Percentiles rank a stretch among this genome's conserved stretches.
These are phyloP conservation scores for Fopius arisanus DNA, from an alignment of 1,140 invertebrate species.

Conservation along the genomic window DNA sequence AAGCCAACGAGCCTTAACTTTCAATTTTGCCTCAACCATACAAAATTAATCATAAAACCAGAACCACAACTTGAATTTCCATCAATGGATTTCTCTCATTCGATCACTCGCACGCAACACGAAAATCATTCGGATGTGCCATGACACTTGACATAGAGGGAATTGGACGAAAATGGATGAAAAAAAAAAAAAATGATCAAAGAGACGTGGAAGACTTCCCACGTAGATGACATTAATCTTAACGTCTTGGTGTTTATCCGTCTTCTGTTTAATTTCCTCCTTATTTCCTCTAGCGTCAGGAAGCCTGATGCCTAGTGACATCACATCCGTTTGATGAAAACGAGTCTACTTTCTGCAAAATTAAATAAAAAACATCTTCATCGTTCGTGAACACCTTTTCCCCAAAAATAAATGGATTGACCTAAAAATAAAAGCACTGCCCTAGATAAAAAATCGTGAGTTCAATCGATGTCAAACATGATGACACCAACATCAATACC, in stretches of 20 bases:
- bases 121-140: background rate
- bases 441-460: too few species aligned
- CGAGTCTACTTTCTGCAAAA: background rate
- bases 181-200: constrained; percentile 3
- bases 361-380: background rate
- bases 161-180: background rate
- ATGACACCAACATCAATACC: too few species aligned
- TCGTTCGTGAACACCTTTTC: background rate
- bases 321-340: constrained; percentile 17
- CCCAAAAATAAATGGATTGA: background rate
- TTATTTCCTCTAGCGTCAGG: constrained; percentile 51
- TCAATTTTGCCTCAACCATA: constrained; percentile 18
- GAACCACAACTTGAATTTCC: background rate
- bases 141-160: constrained; percentile 11
- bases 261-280: constrained; percentile 61
- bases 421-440: background rate
- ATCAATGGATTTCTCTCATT: background rate
- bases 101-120: background rate
- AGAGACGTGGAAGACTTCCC: constrained; percentile 9
- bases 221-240: constrained; percentile 52
- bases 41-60: constrained; percentile 19
- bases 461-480: too few species aligned
- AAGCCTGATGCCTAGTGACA: constrained; percentile 21
- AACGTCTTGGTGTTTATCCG: constrained; percentile 52
- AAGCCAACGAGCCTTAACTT: constrained; percentile 19